Evolutionary conservation across 2,797 vertebrate species (phyloP).

Genomic region (Spinibarbus caldwelli): DNA sequence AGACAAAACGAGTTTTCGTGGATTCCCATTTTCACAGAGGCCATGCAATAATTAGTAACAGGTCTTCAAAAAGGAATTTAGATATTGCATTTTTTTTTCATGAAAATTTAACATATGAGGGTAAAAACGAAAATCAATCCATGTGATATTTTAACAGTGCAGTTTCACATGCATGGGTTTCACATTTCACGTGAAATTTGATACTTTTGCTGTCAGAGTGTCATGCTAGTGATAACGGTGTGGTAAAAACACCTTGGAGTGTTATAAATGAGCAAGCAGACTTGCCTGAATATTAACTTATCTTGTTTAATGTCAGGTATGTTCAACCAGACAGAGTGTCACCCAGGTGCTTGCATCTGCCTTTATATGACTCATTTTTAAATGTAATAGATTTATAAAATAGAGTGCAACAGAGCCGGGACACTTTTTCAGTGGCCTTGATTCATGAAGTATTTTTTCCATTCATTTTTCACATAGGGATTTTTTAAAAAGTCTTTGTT

Average conservation of each 20-base stretch:
- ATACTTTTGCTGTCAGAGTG: neutral
- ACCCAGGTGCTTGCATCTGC: neutral
- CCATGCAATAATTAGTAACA: constrained; percentile 17
- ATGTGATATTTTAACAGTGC: constrained; percentile 2
- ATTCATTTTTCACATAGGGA: neutral
- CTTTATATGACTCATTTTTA: neutral
- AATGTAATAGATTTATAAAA: neutral
- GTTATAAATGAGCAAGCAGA: neutral
- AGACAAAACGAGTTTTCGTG: constrained; percentile 19
- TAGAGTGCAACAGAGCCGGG: neutral
- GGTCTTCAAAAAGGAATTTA: neutral
- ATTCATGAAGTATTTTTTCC: neutral
- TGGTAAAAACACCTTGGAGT: neutral
- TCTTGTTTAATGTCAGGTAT: neutral
- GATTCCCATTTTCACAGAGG: constrained; percentile 18
- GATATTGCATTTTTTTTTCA: neutral
- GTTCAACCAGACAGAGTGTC: neutral
- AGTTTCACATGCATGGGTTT: neutral
- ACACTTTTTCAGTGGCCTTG: neutral
- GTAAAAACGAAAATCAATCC: constrained; percentile 36
- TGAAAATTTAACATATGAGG: neutral
- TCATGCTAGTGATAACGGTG: constrained; percentile 32
- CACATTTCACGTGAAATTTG: constrained; percentile 8
- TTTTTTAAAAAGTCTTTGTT: neutral
- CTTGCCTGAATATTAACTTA: neutral